Evolutionary conservation across 2,113 vertebrate species (phyloP), one percentile per base, ranked within the genome.

Genomic region (Scomber scombrus): DNA sequence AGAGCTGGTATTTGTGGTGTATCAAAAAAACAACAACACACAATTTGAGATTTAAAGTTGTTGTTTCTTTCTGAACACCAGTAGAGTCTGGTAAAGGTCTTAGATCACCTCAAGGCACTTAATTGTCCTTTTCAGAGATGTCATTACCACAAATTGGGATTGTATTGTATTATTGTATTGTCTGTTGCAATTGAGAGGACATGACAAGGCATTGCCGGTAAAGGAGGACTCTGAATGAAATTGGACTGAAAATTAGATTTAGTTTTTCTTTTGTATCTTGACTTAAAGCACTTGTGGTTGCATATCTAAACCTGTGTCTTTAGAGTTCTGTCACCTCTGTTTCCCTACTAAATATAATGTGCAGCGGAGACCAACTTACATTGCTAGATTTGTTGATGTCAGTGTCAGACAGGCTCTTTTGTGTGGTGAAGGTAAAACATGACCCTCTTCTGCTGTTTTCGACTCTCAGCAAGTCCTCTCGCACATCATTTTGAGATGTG

Each of bases 401-500:
- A 0, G 96, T 96, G 78, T 99, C 97, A 0, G 97, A 99, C 56
- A 94, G 94, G 83, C 97, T 98, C 85, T 96, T 95, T 16, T 95
- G 94, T 69, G 94, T 92, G 54, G 65, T 91, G 65, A 10, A 21
- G 3, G 69, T 82, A 19, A 81, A 81, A 16, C 18, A 1, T 0
- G 80, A 64, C 29, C 12, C 73, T 1, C 63, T 77, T 29, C 62
- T 84, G 26, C 81, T 58, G 71, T 81, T 84, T 45, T 91, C 79
- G 0, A 93, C 91, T 6, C 91, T 93, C 14, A 95, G 95, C 45
- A 93, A 90, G 71, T 95, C 95, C 34, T 80, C 93, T 19, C 85
- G 85, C 92, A 99, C 86, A 18, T 99, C 97, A 34, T 95, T 96
- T 88, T 98, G 97, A 79, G 98, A 98, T 50, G 93, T 96, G 3